Evolutionary conservation across 2,113 vertebrate species (phyloP).

Genomic region (Pelobates fuscus): DNA sequence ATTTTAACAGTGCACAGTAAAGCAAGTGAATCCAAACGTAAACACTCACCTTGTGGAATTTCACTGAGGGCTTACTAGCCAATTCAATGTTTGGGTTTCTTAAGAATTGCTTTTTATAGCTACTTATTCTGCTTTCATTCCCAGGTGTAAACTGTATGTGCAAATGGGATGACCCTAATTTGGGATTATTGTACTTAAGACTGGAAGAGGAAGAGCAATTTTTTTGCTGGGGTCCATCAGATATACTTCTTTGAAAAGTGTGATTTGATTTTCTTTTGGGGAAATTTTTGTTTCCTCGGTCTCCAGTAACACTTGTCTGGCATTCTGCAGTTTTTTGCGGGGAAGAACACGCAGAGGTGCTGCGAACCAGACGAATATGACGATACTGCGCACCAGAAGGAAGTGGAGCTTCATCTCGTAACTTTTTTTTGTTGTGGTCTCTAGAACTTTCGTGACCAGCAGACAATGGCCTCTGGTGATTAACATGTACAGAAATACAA

Average conservation of each 20-base stretch:
- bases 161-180: conserved; percentile 77
- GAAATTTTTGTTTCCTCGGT: conserved; percentile 60
- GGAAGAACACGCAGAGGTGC: conserved; percentile 69
- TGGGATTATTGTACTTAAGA: conserved; percentile 70
- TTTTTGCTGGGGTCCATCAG: conserved; percentile 79
- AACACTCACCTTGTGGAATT: conserved; percentile 78
- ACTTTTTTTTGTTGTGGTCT: conserved; percentile 58
- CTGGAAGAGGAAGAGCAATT: conserved; percentile 84
- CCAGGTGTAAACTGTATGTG: conserved; percentile 86
- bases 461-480: conserved; percentile 68
- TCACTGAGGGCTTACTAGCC: conserved; percentile 58
- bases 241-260: conserved; percentile 87
- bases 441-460: conserved; percentile 61
- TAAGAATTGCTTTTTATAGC: conserved; percentile 64
- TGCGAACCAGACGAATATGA: conserved; percentile 69
- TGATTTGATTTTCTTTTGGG: conserved; percentile 64
- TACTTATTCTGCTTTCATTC: conserved; percentile 66
- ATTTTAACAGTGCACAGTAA: not conserved
- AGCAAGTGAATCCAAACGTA: not conserved
- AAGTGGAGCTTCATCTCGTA: conserved; percentile 52
- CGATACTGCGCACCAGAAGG: conserved; percentile 54
- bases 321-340: conserved; percentile 63
- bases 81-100: conserved; percentile 53
- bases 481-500: conserved; percentile 73
- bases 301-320: conserved; percentile 54